phyloP scores from a whole-genome alignment of 2,113 vertebrate genomes.

The Oreochromis niloticus region DNA sequence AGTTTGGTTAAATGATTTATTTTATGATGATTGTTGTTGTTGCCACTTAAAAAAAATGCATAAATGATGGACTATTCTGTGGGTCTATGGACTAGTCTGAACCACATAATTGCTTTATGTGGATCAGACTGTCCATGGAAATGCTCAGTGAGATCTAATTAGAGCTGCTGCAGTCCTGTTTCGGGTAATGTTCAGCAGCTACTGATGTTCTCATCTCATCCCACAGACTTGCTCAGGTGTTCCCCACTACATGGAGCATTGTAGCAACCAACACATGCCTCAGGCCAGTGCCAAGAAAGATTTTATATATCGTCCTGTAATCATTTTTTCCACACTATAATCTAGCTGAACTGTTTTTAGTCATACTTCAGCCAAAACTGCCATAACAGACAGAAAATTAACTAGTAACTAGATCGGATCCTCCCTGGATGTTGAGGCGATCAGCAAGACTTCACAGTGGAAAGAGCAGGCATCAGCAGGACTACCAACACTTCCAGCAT shows the following conservation, averaged over 20 bases:
- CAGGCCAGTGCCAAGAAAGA: not conserved
- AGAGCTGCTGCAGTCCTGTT: not conserved
- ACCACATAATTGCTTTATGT: no score
- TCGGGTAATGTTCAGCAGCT: not conserved
- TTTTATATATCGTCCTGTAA: not conserved
- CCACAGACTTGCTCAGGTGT: not conserved
- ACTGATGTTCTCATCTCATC: not conserved
- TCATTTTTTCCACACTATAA: not conserved
- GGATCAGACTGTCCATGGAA: not conserved
- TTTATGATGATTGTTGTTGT: not conserved
- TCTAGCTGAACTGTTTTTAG: not conserved
- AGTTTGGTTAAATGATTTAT: not conserved
- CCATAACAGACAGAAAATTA: not conserved
- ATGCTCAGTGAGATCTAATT: not conserved
- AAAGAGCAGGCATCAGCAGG: not conserved
- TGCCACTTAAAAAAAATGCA: not conserved
- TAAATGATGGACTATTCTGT: not conserved
- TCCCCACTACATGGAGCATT: not conserved
- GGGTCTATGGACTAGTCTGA: no score
- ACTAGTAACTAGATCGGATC: not conserved
- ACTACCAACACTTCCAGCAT: not conserved
- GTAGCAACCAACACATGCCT: not conserved
- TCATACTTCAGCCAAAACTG: not conserved
- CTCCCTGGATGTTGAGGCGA: not conserved
- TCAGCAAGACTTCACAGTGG: not conserved